Evolutionary conservation across 2,113 vertebrate species (phyloP).

Genomic region (Chauna torquata): DNA sequence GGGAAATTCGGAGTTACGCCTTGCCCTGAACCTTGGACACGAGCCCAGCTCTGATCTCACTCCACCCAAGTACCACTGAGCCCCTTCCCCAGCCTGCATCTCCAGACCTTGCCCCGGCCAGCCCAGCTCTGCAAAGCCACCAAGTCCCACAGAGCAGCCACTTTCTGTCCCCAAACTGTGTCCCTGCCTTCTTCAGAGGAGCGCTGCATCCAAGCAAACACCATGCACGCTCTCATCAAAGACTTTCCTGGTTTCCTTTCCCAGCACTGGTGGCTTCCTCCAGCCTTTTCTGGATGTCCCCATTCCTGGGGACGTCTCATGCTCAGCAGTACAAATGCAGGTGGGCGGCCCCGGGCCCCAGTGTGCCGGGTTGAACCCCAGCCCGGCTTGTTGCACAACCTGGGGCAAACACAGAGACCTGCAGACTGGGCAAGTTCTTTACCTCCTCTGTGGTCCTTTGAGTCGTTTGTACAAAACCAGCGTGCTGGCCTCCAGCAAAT

Average conservation of each 20-base stretch:
- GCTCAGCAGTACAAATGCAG: neutral
- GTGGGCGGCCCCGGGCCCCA: no score
- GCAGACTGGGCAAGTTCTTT: neutral
- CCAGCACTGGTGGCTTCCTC: neutral
- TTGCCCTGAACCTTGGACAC: neutral
- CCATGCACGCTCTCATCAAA: neutral
- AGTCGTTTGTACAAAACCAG: neutral
- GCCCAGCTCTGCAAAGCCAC: neutral
- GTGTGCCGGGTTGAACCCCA: neutral
- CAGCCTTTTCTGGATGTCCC: neutral
- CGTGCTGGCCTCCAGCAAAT: neutral
- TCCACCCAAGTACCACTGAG: neutral
- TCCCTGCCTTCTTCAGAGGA: neutral
- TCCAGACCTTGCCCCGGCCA: neutral
- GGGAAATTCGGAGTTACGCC: neutral
- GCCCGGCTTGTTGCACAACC: neutral
- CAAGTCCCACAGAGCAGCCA: neutral
- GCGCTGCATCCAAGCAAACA: neutral
- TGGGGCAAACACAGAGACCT: accelerated
- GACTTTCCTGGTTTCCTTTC: neutral
- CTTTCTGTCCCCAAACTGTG: neutral
- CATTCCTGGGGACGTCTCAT: neutral
- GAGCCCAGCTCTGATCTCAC: constrained; percentile 22
- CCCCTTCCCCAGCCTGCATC: neutral
- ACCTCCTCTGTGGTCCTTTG: neutral